Base-by-base conservation (phyloP, 2,113 vertebrate genomes). In the Bucco capensis region DNA sequence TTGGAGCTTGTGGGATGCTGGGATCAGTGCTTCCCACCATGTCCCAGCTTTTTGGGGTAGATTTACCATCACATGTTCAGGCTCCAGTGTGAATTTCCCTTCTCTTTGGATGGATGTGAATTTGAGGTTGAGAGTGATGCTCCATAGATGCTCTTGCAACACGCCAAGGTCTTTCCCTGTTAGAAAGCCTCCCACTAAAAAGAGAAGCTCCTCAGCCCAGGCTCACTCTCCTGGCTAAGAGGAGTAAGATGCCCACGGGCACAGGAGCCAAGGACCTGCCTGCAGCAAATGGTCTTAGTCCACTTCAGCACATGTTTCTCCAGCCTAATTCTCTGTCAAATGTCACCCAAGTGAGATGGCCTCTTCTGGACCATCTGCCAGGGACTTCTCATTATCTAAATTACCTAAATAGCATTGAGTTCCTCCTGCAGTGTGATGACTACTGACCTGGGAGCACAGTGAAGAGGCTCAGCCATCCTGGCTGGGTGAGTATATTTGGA, bases 181-280 rank as follows among this genome's bases (percentile, higher is more conserved):
- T 40, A 49, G 28, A 78, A 71, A 31, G 19, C 6, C 5, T 70
- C 15, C 15, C 25, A 18, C 51, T 64, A 35, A 47, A 67, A 76
- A 27, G 14, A 56, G 14, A 60, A 24, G 21, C 51, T 44, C 47
- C 44, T 58, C n/a, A 51, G 15, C 46, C 33, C 7, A 27, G 35
- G 3, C 9, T 28, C 1, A 0, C 12, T 66, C 46, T 33, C 8
- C 1, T 6, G 11, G n/a, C 33, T 44, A 70, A 54, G 38, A 56
- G 33, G 14, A 49, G 31, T 14, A 27, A 84, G 22, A 17, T 78
- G 17, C 19, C 24, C 1, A 1, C 9, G 57, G 60, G 8, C 51
- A 57, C 15, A 78, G 60, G 9, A 71, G 7, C 31, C 4, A 19
- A 5, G 18, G 10, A 53, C 33, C 24, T 24, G 53, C 8, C 31